These are phyloP conservation scores for Trichomycterus rosablanca DNA, from an alignment of 2,113 vertebrate genomes.

Conservation along the genomic window DNA sequence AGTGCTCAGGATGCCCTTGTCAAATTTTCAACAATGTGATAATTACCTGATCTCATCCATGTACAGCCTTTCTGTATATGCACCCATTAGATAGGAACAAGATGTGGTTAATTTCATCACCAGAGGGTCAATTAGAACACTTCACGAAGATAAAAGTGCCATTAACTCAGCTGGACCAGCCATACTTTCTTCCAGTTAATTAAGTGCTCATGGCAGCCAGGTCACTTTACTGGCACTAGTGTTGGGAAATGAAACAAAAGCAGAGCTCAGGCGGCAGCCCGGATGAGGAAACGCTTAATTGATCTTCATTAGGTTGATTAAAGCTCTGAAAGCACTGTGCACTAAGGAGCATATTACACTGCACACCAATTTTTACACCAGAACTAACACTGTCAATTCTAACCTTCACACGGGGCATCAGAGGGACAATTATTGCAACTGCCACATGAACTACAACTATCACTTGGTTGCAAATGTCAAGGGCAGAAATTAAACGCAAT, in stretches of 20 bases:
- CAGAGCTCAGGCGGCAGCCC: conserved; percentile 29
- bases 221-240: conserved; percentile 1
- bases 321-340: conserved; percentile 49
- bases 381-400: too few relatives aligned
- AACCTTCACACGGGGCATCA: too few relatives aligned
- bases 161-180: conserved; percentile 43
- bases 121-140: conserved; percentile 49
- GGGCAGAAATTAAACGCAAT: too few relatives aligned
- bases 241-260: conserved; percentile 26
- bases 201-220: conserved; percentile 15
- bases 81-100: conserved; percentile 25
- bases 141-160: conserved; percentile 50
- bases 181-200: conserved; percentile 54
- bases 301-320: conserved; percentile 72
- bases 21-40: conserved; percentile 4
- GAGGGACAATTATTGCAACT: too few relatives aligned
- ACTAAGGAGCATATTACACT: conserved; percentile 46
- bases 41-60: conserved; percentile 26
- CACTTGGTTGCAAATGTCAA: too few relatives aligned
- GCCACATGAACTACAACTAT: too few relatives aligned
- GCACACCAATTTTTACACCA: conserved; percentile 26
- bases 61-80: conserved; percentile 6
- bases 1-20: conserved; percentile 26
- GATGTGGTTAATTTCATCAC: conserved; percentile 16
- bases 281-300: conserved; percentile 55